phyloP scores from a whole-genome alignment of 2,888 invertebrate genomes.

The Caenorhabditis sp. region DNA sequence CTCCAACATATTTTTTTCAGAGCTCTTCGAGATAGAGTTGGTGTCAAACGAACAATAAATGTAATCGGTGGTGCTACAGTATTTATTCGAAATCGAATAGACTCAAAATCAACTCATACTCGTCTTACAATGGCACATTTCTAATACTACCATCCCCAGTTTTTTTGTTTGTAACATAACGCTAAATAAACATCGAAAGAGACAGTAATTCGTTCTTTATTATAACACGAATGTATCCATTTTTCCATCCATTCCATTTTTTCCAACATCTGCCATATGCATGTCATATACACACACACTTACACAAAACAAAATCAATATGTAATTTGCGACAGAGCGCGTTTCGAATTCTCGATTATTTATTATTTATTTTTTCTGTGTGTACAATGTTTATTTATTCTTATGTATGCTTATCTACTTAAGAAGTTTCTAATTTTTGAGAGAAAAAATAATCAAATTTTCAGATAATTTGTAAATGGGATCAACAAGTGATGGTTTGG shows the following conservation, averaged over 20 bases:
- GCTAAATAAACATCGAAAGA: neutral
- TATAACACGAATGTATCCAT: neutral
- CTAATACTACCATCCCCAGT: neutral
- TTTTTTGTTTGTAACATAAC: neutral
- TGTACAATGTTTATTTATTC: neutral
- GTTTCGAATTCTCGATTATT: neutral
- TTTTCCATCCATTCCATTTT: neutral
- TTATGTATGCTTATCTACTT: neutral
- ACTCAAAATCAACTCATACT: neutral
- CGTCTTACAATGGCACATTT: neutral
- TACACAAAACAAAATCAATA: neutral
- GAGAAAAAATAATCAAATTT: neutral
- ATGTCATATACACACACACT: neutral
- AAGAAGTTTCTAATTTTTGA: neutral
- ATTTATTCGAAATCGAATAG: constrained; percentile 8
- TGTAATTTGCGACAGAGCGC: neutral
- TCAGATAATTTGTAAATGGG: neutral
- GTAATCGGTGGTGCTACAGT: constrained; percentile 18
- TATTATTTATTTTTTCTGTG: neutral
- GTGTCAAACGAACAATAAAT: constrained; percentile 17
- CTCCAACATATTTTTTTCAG: constrained; percentile 12
- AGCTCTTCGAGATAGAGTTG: constrained; percentile 37
- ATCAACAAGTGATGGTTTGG: constrained; percentile 8
- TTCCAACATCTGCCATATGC: neutral
- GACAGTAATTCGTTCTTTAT: neutral